These are phyloP conservation scores for Protophormia terraenovae DNA, from an alignment of 2,888 invertebrate species.

Conservation along the genomic window DNA sequence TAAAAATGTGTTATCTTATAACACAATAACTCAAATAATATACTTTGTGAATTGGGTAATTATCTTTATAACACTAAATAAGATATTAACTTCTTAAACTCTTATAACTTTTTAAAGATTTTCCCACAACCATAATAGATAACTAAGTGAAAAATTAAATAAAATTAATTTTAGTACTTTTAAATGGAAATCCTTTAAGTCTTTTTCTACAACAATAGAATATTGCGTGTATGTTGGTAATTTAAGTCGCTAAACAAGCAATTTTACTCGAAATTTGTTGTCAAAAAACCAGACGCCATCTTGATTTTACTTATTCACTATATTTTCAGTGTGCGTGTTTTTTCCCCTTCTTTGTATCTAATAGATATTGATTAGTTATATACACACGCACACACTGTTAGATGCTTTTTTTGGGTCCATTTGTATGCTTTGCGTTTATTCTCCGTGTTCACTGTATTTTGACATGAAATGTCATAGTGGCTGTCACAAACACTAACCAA, in stretches of 20 bases:
- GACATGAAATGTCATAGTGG: slow-evolving; percentile 53
- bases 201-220: slow-evolving; percentile 1
- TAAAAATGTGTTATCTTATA: too few species aligned
- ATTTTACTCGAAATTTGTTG: background rate
- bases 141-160: background rate
- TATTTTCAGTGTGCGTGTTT: background rate
- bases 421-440: background rate
- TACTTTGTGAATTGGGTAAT: too few species aligned
- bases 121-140: background rate
- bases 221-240: background rate
- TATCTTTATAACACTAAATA: background rate
- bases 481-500: slow-evolving; percentile 59
- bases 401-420: background rate
- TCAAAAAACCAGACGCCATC: slow-evolving; percentile 17
- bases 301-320: slow-evolving; percentile 36
- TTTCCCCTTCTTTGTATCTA: background rate
- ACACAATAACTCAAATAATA: too few species aligned
- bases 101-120: background rate
- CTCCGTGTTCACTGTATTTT: background rate
- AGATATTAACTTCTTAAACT: background rate
- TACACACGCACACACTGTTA: background rate
- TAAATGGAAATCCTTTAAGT: slow-evolving; percentile 38
- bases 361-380: slow-evolving; percentile 9
- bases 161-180: background rate
- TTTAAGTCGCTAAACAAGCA: background rate